Evolutionary conservation across 2,888 invertebrate species (phyloP).

Genomic region (Euphydryas editha): DNA sequence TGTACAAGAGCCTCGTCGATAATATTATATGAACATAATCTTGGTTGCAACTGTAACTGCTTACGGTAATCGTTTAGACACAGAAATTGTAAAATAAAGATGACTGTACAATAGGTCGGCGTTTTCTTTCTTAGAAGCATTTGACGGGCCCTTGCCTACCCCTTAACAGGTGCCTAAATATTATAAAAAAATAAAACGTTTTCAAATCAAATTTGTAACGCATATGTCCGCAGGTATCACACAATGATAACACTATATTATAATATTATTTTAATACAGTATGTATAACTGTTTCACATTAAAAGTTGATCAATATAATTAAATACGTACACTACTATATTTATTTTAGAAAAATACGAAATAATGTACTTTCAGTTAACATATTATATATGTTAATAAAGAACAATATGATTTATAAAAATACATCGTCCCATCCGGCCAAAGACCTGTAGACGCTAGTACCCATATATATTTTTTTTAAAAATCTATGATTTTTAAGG

Average conservation of each 20-base stretch:
- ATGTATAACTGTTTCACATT: slow-evolving; percentile 69
- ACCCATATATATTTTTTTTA: slow-evolving; percentile 71
- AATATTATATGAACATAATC: neutral
- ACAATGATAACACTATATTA: slow-evolving; percentile 57
- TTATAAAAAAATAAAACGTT: slow-evolving; percentile 64
- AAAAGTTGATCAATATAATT: slow-evolving; percentile 70
- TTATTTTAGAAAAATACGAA: slow-evolving; percentile 82
- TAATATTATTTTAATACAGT: slow-evolving; percentile 45
- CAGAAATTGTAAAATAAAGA: too few relatives aligned
- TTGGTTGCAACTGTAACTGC: too few relatives aligned
- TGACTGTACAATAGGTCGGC: too few relatives aligned
- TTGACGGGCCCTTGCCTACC: slow-evolving; percentile 18
- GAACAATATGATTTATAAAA: slow-evolving; percentile 83
- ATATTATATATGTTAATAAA: slow-evolving; percentile 83
- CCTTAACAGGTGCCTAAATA: slow-evolving; percentile 46
- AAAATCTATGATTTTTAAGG: slow-evolving; percentile 83
- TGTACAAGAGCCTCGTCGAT: slow-evolving; percentile 11
- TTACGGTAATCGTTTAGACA: too few relatives aligned
- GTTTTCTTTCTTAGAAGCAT: neutral
- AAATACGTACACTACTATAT: slow-evolving; percentile 73
- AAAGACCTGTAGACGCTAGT: slow-evolving; percentile 75
- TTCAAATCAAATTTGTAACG: slow-evolving; percentile 74
- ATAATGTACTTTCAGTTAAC: slow-evolving; percentile 82
- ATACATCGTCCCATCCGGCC: slow-evolving; percentile 77
- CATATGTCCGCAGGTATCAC: slow-evolving; percentile 57